Percentiles rank a stretch among this genome's conserved stretches.
These are phyloP conservation scores for Bagarius yarrelli DNA, from an alignment of 2,113 vertebrate genomes.

Conservation along the genomic window DNA sequence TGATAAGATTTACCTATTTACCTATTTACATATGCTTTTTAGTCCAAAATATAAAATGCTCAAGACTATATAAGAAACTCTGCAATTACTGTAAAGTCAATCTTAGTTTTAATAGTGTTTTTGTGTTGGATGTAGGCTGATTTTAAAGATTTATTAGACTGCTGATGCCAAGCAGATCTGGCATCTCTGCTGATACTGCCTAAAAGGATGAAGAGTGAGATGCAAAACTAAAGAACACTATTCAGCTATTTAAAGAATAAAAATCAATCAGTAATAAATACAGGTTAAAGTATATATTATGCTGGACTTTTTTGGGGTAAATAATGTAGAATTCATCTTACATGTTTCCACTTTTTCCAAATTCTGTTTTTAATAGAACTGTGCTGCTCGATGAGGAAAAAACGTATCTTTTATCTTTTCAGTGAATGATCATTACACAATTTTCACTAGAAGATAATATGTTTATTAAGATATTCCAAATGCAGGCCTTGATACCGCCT, in stretches of 20 bases:
- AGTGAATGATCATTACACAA: neutral
- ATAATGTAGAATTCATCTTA: neutral
- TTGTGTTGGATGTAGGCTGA: neutral
- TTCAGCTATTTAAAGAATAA: neutral
- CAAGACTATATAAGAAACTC: neutral
- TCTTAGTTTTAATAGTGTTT: neutral
- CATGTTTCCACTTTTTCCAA: neutral
- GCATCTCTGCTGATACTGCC: neutral
- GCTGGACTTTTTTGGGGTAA: neutral
- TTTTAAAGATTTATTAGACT: neutral
- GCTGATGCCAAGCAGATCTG: neutral
- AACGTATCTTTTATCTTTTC: neutral
- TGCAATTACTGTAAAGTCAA: neutral
- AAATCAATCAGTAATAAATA: neutral
- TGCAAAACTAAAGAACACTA: neutral
- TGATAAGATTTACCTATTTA: neutral
- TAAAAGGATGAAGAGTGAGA: neutral
- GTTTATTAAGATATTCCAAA: neutral
- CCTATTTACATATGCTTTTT: neutral
- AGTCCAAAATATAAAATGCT: neutral
- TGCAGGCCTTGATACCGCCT: conserved; percentile 1
- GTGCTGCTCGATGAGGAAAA: neutral
- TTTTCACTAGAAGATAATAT: neutral
- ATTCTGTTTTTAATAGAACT: neutral
- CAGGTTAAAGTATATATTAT: neutral